These are phyloP conservation scores for Chionomys nivalis DNA, from an alignment of 2,113 vertebrate species.

Conservation along the genomic window DNA sequence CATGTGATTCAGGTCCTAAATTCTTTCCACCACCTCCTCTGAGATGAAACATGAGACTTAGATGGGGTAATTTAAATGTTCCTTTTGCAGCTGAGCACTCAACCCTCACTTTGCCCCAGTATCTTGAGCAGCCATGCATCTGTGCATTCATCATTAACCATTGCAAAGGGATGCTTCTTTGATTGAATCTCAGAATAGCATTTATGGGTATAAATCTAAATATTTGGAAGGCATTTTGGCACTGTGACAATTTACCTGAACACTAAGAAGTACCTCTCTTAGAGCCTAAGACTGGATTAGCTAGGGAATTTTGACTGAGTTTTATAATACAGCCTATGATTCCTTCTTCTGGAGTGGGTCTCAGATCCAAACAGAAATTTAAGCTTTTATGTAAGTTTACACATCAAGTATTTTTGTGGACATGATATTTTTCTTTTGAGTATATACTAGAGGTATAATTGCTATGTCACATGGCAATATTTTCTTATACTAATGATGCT, in stretches of 20 bases:
- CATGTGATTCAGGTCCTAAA: neutral
- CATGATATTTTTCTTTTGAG: neutral
- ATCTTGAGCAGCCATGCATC: neutral
- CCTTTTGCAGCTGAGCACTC: neutral
- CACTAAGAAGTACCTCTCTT: neutral
- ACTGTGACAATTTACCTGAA: neutral
- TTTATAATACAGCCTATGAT: neutral
- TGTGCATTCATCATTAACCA: neutral
- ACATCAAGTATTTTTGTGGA: neutral
- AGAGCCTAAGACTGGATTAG: neutral
- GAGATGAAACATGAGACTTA: neutral
- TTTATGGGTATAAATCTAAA: neutral
- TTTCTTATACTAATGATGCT: neutral
- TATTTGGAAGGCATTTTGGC: neutral
- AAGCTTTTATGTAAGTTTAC: neutral
- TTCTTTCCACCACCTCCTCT: neutral
- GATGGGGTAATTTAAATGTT: neutral
- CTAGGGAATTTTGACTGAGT: neutral
- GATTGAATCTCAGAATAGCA: neutral
- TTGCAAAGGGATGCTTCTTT: neutral
- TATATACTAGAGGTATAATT: neutral
- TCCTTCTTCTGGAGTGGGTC: neutral
- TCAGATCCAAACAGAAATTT: neutral
- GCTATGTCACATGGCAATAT: neutral
- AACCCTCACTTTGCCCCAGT: neutral